Evolutionary conservation across 2,797 vertebrate species (phyloP).

Genomic region (Lemur catta): DNA sequence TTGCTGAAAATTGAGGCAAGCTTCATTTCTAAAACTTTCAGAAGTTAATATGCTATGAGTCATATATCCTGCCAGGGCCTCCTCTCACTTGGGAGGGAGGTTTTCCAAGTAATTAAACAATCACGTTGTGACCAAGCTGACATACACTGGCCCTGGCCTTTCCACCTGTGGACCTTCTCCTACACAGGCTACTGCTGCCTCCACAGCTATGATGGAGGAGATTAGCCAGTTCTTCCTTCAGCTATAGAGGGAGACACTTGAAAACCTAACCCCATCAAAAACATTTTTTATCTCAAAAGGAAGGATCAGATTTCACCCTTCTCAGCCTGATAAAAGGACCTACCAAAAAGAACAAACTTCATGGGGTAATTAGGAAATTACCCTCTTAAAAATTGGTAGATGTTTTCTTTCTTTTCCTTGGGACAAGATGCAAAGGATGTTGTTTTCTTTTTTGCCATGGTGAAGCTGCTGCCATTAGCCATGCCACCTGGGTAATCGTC

Average conservation of each 20-base stretch:
- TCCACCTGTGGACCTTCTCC: neutral
- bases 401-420: constrained; percentile 65
- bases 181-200: neutral
- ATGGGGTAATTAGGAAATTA: constrained; percentile 68
- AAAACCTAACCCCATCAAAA: constrained; percentile 25
- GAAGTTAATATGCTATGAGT: neutral
- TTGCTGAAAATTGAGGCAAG: neutral
- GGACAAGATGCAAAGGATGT: constrained; percentile 46
- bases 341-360: constrained; percentile 75
- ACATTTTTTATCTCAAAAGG: constrained; percentile 10
- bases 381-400: constrained; percentile 52
- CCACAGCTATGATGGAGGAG: neutral
- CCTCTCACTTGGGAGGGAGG: neutral
- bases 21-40: constrained; percentile 16
- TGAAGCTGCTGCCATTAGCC: neutral
- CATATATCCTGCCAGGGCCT: neutral
- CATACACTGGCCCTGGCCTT: neutral
- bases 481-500: neutral
- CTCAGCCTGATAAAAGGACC: constrained; percentile 67
- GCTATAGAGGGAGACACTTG: constrained; percentile 55
- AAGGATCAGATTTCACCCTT: constrained; percentile 72
- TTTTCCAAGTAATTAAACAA: constrained; percentile 7
- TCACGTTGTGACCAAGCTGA: neutral
- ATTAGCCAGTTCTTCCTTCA: constrained; percentile 47
- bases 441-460: constrained; percentile 21